These are phyloP conservation scores for Scleropages formosus DNA, from an alignment of 2,797 vertebrate species.

Conservation along the genomic window DNA sequence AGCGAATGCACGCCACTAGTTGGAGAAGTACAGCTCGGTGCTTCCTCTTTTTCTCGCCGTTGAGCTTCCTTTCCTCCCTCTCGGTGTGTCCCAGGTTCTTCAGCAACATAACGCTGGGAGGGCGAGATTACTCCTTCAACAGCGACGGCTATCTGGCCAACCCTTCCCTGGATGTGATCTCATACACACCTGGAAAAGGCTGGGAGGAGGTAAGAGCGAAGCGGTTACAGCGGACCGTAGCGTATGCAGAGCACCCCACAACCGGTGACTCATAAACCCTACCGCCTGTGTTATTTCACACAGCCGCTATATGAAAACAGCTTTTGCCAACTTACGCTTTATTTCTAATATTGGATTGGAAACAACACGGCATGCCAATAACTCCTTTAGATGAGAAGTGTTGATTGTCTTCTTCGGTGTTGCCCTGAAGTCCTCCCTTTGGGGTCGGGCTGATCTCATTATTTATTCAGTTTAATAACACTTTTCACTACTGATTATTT, in stretches of 20 bases:
- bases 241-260: no score
- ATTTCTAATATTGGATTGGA: not conserved
- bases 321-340: not conserved
- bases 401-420: not conserved
- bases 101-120: slow-evolving; percentile 88
- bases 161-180: slow-evolving; percentile 89
- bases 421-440: not conserved
- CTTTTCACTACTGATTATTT: slow-evolving; percentile 22
- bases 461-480: slow-evolving; percentile 13
- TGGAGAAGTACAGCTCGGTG: not conserved
- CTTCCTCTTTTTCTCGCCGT: not conserved
- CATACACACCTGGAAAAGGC: slow-evolving; percentile 83
- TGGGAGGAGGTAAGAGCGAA: slow-evolving; percentile 95
- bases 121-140: slow-evolving; percentile 89
- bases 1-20: no score
- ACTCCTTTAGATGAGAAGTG: not conserved
- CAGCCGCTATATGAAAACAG: not conserved
- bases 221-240: not conserved
- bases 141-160: slow-evolving; percentile 88
- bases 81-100: slow-evolving; percentile 77
- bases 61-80: not conserved
- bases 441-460: slow-evolving; percentile 13
- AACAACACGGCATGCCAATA: slow-evolving; percentile 17
- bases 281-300: not conserved
- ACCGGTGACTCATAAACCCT: no score